phyloP scores from a whole-genome alignment of 2,113 vertebrate genomes.

The Grallaria varia region DNA sequence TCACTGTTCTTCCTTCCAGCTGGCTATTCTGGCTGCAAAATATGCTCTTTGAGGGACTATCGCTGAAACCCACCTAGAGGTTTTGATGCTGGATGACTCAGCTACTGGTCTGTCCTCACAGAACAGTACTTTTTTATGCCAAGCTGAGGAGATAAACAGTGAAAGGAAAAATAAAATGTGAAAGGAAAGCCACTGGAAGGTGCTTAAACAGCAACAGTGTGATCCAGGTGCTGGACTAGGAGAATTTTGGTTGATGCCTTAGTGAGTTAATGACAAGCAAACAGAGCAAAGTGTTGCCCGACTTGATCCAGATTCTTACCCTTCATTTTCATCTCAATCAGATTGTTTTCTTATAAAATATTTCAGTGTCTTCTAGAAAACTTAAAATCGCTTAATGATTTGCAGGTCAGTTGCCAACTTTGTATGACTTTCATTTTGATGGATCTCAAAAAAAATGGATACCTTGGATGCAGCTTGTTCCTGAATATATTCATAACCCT shows the following conservation, averaged over 20 bases:
- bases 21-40: background rate
- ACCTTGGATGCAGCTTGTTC: constrained; percentile 86
- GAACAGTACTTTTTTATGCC: background rate
- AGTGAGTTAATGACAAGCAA: background rate
- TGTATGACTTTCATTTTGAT: constrained; percentile 95
- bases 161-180: background rate
- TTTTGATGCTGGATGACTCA: background rate
- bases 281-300: background rate
- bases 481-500: constrained; percentile 81
- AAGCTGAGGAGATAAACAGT: background rate
- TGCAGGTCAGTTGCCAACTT: constrained; percentile 85
- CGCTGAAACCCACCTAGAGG: background rate
- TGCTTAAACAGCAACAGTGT: background rate
- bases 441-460: constrained; percentile 78
- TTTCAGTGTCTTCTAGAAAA: background rate
- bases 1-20: background rate
- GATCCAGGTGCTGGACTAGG: background rate
- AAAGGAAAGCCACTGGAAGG: background rate
- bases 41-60: background rate
- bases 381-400: background rate
- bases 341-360: background rate
- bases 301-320: background rate
- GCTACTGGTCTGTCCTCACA: background rate
- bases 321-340: background rate
- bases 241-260: background rate